Percentiles rank a stretch among this genome's conserved stretches.
Conservation (phyloP, 2,797 vertebrate genomes). For the Alca torda region DNA sequence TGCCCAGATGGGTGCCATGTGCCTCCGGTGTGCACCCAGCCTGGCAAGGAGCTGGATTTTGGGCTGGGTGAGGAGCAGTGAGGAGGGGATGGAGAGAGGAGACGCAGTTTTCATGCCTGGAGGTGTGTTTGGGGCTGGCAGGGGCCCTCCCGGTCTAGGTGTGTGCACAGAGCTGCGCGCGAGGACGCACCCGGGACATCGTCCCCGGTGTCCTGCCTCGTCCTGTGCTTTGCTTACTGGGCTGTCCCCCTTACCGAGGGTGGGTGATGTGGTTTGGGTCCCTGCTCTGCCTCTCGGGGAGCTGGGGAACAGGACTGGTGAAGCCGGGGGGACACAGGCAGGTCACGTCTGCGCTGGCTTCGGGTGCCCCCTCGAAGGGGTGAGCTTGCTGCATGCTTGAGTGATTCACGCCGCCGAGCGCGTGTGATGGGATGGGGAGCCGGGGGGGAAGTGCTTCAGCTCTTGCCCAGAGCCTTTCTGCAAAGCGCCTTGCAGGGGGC, state of each 20-base stretch:
- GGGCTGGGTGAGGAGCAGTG: not conserved
- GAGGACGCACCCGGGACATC: not conserved
- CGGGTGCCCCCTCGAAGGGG: rapidly evolving
- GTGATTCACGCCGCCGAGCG: rapidly evolving
- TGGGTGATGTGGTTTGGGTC: rapidly evolving
- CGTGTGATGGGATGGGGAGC: rapidly evolving
- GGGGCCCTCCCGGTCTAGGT: not conserved
- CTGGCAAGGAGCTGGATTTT: not conserved
- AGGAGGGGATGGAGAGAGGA: not conserved
- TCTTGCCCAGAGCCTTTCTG: not conserved
- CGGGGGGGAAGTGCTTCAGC: not conserved
- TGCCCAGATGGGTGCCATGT: rapidly evolving
- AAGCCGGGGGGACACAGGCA: rapidly evolving
- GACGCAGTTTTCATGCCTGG: rapidly evolving
- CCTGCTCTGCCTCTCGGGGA: rapidly evolving
- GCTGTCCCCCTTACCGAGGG: rapidly evolving
- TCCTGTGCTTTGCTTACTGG: not conserved
- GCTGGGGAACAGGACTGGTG: not conserved
- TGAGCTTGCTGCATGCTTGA: rapidly evolving
- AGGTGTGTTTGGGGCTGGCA: not conserved
- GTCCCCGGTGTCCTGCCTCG: rapidly evolving
- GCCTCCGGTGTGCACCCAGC: rapidly evolving
- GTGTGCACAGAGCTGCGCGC: rapidly evolving
- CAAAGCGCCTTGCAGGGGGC: not conserved
- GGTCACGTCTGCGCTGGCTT: rapidly evolving